phyloP scores from a whole-genome alignment of 2,888 invertebrate species.

The Ormyrus rosae region DNA sequence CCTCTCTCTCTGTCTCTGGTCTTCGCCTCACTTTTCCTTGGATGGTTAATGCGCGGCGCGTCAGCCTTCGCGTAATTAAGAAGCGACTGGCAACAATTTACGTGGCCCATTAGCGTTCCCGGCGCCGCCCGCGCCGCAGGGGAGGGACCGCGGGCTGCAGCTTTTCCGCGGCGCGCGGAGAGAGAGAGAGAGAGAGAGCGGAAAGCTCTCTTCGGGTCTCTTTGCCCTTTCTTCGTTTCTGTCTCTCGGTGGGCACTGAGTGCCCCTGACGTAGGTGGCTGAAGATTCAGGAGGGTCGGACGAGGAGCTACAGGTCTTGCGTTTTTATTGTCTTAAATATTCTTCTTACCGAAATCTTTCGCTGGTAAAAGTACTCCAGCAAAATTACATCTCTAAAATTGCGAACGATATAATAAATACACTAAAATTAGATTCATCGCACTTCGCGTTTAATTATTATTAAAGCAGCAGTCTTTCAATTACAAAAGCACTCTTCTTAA shows the following conservation, averaged over 20 bases:
- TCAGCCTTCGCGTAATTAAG: constrained; percentile 51
- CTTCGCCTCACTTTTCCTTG: neutral
- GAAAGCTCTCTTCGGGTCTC: neutral
- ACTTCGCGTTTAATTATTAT: too few species aligned
- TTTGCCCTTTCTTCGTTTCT: neutral
- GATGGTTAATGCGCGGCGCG: neutral
- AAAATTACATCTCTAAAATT: too few species aligned
- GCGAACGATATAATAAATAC: too few species aligned
- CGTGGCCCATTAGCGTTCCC: constrained; percentile 64
- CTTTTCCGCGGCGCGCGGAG: neutral
- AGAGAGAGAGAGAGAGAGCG: too few species aligned
- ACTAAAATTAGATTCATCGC: too few species aligned
- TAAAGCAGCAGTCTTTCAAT: too few species aligned
- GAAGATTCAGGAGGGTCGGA: too few species aligned
- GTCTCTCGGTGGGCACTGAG: neutral
- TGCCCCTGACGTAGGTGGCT: neutral
- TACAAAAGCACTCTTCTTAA: too few species aligned
- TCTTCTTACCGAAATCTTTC: too few species aligned
- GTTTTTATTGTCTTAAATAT: too few species aligned
- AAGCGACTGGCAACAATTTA: constrained; percentile 63
- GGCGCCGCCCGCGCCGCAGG: constrained; percentile 34
- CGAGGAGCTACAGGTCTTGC: too few species aligned
- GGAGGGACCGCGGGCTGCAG: neutral
- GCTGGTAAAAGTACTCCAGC: too few species aligned
- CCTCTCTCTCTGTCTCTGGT: constrained; percentile 1